Conservation (phyloP, 2,113 vertebrate species). For the Xyliphius kryptos region DNA sequence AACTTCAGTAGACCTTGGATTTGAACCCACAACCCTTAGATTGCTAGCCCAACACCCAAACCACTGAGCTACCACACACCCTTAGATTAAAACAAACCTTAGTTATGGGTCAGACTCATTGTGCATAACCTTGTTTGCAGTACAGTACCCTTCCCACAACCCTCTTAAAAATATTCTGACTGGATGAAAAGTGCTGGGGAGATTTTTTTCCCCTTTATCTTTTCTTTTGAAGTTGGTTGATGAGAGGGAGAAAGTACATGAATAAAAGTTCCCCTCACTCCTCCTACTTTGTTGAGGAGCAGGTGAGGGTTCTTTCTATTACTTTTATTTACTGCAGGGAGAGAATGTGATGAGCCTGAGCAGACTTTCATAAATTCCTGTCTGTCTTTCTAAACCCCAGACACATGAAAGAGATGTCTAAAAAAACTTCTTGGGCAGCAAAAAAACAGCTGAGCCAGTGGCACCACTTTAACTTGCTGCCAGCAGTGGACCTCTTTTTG, state of each 20-base stretch:
- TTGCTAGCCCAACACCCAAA: too few relatives aligned
- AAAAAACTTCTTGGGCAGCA: conserved; percentile 36
- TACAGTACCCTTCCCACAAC: not conserved
- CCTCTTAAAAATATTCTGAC: conserved; percentile 10
- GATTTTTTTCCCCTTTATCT: not conserved
- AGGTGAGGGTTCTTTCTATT: conserved; percentile 43
- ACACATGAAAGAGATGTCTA: conserved; percentile 36
- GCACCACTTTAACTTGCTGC: conserved; percentile 22
- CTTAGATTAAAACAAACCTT: not conserved
- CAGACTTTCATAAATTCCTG: conserved; percentile 35
- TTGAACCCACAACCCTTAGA: too few relatives aligned
- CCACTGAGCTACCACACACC: too few relatives aligned
- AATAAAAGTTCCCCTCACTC: conserved; percentile 19
- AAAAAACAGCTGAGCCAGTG: conserved; percentile 29
- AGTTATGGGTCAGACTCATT: not conserved
- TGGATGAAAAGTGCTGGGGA: not conserved
- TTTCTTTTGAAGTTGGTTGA: conserved; percentile 4
- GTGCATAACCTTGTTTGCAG: conserved; percentile 6
- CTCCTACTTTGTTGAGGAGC: conserved; percentile 42
- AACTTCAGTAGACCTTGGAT: too few relatives aligned
- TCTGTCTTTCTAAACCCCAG: conserved; percentile 13
- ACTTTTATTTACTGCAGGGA: conserved; percentile 20
- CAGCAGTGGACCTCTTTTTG: not conserved
- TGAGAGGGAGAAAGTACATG: conserved; percentile 20
- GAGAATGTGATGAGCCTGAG: conserved; percentile 25